Evolutionary conservation across 2,113 vertebrate species (phyloP).

Genomic region (Lichenostomus cassidix): DNA sequence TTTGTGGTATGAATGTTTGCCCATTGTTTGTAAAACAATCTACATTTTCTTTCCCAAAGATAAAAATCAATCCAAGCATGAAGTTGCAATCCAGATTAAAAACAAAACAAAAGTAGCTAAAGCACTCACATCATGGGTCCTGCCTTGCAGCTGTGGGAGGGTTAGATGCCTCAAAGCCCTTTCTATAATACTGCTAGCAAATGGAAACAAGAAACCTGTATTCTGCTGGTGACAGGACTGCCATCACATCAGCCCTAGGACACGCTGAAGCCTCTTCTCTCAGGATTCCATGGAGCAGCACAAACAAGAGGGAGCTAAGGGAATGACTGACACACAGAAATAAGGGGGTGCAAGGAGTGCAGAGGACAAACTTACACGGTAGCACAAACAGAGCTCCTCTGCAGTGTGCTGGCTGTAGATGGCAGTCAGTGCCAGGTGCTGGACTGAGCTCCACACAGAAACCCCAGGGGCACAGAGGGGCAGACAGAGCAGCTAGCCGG

Average conservation of each 20-base stretch:
- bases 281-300: not conserved
- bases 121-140: not conserved
- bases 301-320: not conserved
- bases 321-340: not conserved
- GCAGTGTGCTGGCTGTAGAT: not conserved
- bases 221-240: not conserved
- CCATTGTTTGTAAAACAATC: conserved; percentile 24
- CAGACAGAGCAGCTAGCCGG: not conserved
- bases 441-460: not conserved
- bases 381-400: not conserved
- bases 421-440: not conserved
- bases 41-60: conserved; percentile 30
- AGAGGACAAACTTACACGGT: not conserved
- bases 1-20: not conserved
- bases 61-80: conserved; percentile 29
- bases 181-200: not conserved
- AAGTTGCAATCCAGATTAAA: not conserved
- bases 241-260: not conserved
- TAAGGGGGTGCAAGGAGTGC: not conserved
- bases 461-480: not conserved
- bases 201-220: not conserved
- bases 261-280: not conserved
- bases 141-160: not conserved
- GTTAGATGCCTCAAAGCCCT: not conserved
- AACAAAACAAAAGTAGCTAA: not conserved